These are phyloP conservation scores for Gobiocypris rarus DNA, from an alignment of 2,113 vertebrate species.

Conservation along the genomic window DNA sequence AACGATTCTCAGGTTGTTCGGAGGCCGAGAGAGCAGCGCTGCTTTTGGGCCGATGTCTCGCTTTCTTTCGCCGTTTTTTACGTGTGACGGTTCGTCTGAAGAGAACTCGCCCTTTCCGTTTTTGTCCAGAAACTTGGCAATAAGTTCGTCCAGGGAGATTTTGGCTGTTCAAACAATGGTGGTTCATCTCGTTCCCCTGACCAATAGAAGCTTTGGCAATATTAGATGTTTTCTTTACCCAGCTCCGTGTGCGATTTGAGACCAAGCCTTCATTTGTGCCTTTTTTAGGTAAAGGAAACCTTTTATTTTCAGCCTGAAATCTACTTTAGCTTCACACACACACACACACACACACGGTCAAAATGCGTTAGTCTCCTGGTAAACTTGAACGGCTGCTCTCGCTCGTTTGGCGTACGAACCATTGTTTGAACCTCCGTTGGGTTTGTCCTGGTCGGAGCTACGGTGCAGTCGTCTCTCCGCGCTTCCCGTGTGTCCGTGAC, in stretches of 20 bases:
- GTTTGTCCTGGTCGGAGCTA: slow-evolving; percentile 33
- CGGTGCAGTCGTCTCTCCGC: slow-evolving; percentile 39
- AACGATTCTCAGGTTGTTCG: slow-evolving; percentile 30
- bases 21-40: slow-evolving; percentile 28
- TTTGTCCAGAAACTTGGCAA: slow-evolving; percentile 85
- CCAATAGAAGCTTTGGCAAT: not conserved
- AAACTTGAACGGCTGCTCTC: not conserved
- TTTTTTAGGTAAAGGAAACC: slow-evolving; percentile 60
- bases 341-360: too few relatives aligned
- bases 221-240: not conserved
- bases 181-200: too few relatives aligned
- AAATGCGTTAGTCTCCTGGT: not conserved
- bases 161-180: slow-evolving; percentile 86
- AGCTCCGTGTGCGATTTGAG: not conserved
- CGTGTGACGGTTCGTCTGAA: not conserved
- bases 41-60: slow-evolving; percentile 17
- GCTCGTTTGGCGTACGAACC: slow-evolving; percentile 69
- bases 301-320: not conserved
- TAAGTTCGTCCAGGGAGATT: slow-evolving; percentile 72
- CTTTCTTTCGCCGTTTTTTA: slow-evolving; percentile 39
- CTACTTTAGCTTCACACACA: not conserved
- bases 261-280: slow-evolving; percentile 75
- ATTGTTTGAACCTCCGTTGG: slow-evolving; percentile 88
- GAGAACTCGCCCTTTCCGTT: slow-evolving; percentile 53
- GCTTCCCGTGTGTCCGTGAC: slow-evolving; percentile 25